A percentile compares a stretch with the other conserved stretches of the same genome.
Conservation (phyloP, 1,140 invertebrate species). For the Homarus americanus region DNA sequence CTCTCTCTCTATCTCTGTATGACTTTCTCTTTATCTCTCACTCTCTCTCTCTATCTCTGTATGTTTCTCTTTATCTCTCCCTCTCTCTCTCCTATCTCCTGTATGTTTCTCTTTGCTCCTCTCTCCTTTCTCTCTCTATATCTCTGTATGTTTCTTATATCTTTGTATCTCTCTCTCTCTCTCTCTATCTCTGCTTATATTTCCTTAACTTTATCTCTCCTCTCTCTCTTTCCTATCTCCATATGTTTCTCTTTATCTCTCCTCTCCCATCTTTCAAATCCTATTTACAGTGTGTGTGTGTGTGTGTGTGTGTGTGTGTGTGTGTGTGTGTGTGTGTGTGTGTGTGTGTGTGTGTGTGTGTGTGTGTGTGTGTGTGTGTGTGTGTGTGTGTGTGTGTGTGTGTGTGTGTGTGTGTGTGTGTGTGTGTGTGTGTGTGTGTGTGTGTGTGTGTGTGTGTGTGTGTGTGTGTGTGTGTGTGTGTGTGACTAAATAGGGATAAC, state of each 20-base stretch:
- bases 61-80: not conserved
- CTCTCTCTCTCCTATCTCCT: not conserved
- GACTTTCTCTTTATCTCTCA: conserved; percentile 1
- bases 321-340: conserved; percentile 26
- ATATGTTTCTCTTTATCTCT: not conserved
- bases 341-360: conserved; percentile 9
- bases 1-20: not conserved
- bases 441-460: conserved; percentile 35
- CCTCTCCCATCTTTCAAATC: too few species aligned
- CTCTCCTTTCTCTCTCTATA: not conserved
- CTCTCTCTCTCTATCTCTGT: not conserved
- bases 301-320: conserved; percentile 9
- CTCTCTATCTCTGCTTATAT: not conserved
- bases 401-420: conserved; percentile 43
- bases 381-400: conserved; percentile 30
- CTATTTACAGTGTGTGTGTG: not conserved
- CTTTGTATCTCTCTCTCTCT: not conserved
- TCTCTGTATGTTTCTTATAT: not conserved
- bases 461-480: too few species aligned
- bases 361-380: conserved; percentile 23
- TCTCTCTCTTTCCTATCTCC: not conserved
- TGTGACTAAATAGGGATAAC: too few species aligned
- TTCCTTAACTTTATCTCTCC: not conserved
- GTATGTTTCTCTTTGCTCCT: not conserved
- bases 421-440: conserved; percentile 41